phyloP scores from a whole-genome alignment of 2,797 vertebrate species.

The Rhodeus uyekii region DNA sequence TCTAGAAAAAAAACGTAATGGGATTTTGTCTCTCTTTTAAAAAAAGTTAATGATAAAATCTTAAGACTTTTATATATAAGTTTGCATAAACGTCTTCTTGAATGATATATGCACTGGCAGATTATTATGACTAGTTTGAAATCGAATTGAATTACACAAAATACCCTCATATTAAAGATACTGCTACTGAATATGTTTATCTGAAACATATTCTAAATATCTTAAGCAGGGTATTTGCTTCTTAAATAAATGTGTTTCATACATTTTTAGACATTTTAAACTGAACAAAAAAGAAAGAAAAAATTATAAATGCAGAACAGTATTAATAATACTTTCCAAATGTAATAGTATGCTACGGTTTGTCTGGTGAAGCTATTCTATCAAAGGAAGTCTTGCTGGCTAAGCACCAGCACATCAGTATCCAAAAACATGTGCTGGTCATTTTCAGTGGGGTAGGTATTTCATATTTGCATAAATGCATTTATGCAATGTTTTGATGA shows the following conservation, averaged over 20 bases:
- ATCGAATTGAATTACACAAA: not conserved
- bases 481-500: conserved; percentile 37
- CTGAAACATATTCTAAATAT: not conserved
- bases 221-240: not conserved
- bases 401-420: conserved; percentile 1
- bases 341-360: not conserved
- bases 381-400: not conserved
- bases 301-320: no score
- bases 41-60: not conserved
- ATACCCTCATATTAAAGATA: not conserved
- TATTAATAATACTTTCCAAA: not conserved
- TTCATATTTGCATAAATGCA: conserved; percentile 53
- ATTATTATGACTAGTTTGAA: not conserved
- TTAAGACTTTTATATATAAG: not conserved
- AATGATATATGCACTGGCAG: not conserved
- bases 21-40: no score
- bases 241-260: not conserved
- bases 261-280: not conserved
- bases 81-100: not conserved
- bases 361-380: not conserved
- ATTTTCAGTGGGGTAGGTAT: not conserved
- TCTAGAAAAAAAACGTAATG: not conserved
- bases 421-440: not conserved
- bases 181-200: no score
- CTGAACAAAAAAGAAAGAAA: no score